phyloP scores from a whole-genome alignment of 2,113 vertebrate species.

The Cynocephalus volans region DNA sequence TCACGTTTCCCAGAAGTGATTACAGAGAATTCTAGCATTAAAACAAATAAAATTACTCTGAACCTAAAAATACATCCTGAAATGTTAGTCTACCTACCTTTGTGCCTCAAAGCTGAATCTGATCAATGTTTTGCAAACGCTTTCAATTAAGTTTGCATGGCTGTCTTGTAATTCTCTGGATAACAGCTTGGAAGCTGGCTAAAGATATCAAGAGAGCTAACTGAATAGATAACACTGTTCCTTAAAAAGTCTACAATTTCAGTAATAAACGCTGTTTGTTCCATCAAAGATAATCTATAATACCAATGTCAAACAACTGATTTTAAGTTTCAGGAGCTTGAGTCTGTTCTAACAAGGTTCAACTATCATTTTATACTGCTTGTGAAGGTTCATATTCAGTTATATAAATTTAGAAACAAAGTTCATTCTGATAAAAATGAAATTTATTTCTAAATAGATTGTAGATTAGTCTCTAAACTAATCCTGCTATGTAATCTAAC shows the following conservation, averaged over 20 bases:
- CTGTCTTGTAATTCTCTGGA: slow-evolving; percentile 50
- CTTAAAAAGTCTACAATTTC: slow-evolving; percentile 45
- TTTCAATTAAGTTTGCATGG: slow-evolving; percentile 61
- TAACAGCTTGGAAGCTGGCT: slow-evolving; percentile 55
- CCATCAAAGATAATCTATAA: slow-evolving; percentile 24
- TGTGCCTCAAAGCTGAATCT: slow-evolving; percentile 35
- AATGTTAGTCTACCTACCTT: slow-evolving; percentile 52
- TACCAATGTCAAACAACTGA: neutral
- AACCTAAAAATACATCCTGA: slow-evolving; percentile 66
- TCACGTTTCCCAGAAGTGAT: slow-evolving; percentile 57
- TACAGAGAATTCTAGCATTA: slow-evolving; percentile 52
- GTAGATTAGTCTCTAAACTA: neutral
- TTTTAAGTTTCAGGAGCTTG: slow-evolving; percentile 28
- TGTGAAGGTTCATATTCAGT: slow-evolving; percentile 44
- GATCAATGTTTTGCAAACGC: slow-evolving; percentile 61
- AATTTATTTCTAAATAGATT: slow-evolving; percentile 50
- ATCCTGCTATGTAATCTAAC: slow-evolving; percentile 16
- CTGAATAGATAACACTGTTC: slow-evolving; percentile 6
- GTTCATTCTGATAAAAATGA: slow-evolving; percentile 48
- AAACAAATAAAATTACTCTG: slow-evolving; percentile 58
- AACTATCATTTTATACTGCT: slow-evolving; percentile 6
- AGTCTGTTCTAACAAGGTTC: slow-evolving; percentile 35
- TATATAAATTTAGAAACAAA: slow-evolving; percentile 35
- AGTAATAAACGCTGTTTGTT: neutral
- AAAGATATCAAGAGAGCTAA: slow-evolving; percentile 40